Evolutionary conservation across 1,140 invertebrate species (phyloP).

Genomic region (Macrobrachium rosenbergii): DNA sequence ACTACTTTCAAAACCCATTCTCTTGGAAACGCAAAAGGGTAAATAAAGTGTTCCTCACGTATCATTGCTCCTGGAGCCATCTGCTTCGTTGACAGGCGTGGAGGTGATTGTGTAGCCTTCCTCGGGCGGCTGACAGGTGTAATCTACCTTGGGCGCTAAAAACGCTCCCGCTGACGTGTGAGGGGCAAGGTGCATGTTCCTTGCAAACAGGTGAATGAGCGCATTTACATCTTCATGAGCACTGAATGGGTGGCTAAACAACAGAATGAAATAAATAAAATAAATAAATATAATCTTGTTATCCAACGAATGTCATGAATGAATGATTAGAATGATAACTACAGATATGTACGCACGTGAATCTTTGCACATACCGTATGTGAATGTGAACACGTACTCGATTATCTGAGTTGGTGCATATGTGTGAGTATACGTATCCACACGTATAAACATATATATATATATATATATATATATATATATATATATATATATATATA

Average conservation of each 20-base stretch:
- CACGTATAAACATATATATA: too few relatives aligned
- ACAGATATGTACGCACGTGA: too few relatives aligned
- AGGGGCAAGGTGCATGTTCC: constrained; percentile 11
- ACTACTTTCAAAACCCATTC: too few relatives aligned
- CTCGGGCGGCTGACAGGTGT: constrained; percentile 27
- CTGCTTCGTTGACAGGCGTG: neutral
- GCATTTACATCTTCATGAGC: neutral
- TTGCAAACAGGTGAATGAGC: neutral
- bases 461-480: too few relatives aligned
- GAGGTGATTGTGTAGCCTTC: constrained; percentile 38
- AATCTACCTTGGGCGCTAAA: constrained; percentile 16
- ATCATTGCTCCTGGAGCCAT: too few relatives aligned
- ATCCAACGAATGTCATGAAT: too few relatives aligned
- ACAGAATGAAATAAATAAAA: neutral
- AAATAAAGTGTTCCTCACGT: too few relatives aligned
- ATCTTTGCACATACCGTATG: neutral
- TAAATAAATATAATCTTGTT: neutral
- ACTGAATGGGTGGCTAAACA: neutral
- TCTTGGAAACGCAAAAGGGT: too few relatives aligned
- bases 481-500: too few relatives aligned
- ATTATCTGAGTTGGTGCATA: neutral
- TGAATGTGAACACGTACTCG: neutral
- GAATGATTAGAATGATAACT: too few relatives aligned
- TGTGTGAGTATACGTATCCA: too few relatives aligned
- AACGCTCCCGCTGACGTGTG: neutral